Conservation (phyloP, 1,140 invertebrate species). For the Atopsyche davidsoni region DNA sequence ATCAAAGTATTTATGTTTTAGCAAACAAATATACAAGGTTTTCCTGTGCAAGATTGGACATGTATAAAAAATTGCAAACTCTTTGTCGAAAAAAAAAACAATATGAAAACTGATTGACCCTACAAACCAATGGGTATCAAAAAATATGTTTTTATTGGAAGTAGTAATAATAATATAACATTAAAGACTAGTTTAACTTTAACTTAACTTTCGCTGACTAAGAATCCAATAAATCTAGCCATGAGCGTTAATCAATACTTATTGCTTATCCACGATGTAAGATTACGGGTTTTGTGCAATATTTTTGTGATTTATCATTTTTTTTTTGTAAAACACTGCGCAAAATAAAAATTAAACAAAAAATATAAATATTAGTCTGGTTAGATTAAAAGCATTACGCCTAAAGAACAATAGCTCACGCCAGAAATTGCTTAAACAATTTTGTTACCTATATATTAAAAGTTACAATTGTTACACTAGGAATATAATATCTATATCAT, state of each 20-base stretch:
- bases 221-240: slow-evolving; percentile 11
- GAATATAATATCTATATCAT: slow-evolving; percentile 12
- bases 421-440: not conserved
- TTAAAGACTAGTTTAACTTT: slow-evolving; percentile 19
- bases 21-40: no score
- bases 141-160: slow-evolving; percentile 13
- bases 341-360: slow-evolving; percentile 4
- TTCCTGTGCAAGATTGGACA: no score
- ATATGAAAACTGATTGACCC: no score
- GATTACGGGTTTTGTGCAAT: no score
- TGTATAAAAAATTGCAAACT: no score
- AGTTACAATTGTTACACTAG: slow-evolving; percentile 6
- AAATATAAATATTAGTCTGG: slow-evolving; percentile 13
- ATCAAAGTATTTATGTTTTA: no score
- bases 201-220: slow-evolving; percentile 15
- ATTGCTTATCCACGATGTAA: slow-evolving; percentile 17
- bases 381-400: slow-evolving; percentile 15
- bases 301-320: not conserved
- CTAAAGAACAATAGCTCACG: not conserved
- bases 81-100: no score
- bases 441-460: slow-evolving; percentile 12
- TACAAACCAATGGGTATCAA: not conserved
- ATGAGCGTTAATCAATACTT: slow-evolving; percentile 13
- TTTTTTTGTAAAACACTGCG: not conserved
- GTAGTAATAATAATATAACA: slow-evolving; percentile 14